Base-by-base conservation (phyloP, 2,113 vertebrate genomes). In the Coregonus clupeaformis region DNA sequence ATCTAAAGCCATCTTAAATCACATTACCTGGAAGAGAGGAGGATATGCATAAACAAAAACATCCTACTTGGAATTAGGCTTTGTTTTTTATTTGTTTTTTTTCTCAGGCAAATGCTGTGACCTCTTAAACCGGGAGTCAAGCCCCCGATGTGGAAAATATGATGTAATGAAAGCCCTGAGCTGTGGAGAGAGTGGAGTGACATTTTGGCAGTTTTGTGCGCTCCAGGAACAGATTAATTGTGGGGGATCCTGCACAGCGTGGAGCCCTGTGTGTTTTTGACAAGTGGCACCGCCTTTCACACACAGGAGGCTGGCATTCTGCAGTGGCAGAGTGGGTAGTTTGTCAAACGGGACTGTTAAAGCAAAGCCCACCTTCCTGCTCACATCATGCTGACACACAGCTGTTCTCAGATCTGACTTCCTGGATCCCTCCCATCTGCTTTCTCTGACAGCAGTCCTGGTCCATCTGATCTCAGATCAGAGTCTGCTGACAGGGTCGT, bases 1-100 rank as follows among this genome's bases (percentile, higher is more conserved):
- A 20, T 60, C 70, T 36, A 71, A 71, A 82, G 81, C 49, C 0
- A 18, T 42, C 42, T 80, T 83, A 74, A 74, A 85, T 82, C 73
- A 68, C 72, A 76, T 75, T 71, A 79, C 70, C 74, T 85, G 64
- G 78, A 81, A 77, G 57, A 78, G 18, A 77, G 76, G 76, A 83
- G 81, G 45, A 55, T 49, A 71, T 32, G 78, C 71, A 78, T 52
- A 74, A 60, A 45, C 0, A 63, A 60, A 60, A 25, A 52, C 42
- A 60, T 25, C 14, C 57, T 42, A 30, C 42, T 12, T 63, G 18
- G n/a, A 69, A 3, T 59, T 25, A 72, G 9, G 20, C 49, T 11
- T 16, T 11, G n/a, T 60, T 60, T 60, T 60, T 60, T 6, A 55
- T 18, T 55, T 0, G 36, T 42, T 11, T 42, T 27, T 20, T 20